Evolutionary conservation across 2,888 invertebrate species (phyloP).

Genomic region (Dasysyrphus tricinctus): DNA sequence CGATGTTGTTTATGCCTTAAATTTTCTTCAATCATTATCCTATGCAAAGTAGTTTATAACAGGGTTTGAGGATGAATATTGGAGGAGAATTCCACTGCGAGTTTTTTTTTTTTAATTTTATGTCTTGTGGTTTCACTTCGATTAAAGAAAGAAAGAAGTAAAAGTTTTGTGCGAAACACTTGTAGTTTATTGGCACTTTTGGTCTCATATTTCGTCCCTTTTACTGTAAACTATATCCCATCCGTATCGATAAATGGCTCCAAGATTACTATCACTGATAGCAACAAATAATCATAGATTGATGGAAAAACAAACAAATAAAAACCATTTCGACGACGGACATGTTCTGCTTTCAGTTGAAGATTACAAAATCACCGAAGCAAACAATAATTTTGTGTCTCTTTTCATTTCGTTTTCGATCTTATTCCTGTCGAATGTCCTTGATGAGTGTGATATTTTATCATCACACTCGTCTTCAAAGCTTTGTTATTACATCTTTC

Average conservation of each 20-base stretch:
- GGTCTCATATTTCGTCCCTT: conserved; percentile 12
- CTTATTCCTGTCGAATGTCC: conserved; percentile 16
- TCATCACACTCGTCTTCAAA: background rate
- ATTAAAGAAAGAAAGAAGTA: background rate
- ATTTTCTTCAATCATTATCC: conserved; percentile 54
- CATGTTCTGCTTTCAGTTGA: conserved; percentile 43
- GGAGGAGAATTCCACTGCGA: background rate
- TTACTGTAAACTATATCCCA: background rate
- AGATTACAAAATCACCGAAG: conserved; percentile 47
- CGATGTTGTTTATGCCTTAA: conserved; percentile 44
- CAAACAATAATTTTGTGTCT: conserved; percentile 35
- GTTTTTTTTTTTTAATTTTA: background rate
- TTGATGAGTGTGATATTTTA: conserved; percentile 27
- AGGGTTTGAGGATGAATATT: background rate
- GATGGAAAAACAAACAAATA: conserved; percentile 52
- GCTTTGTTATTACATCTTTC: background rate
- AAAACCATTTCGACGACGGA: conserved; percentile 29
- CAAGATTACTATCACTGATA: conserved; percentile 43
- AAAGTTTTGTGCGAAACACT: too few species aligned
- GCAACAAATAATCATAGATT: conserved; percentile 31
- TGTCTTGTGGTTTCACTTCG: background rate
- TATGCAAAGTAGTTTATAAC: conserved; percentile 52
- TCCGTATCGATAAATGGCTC: conserved; percentile 10
- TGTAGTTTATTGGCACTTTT: conserved; percentile 13
- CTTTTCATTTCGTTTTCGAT: background rate